Evolutionary conservation across 2,113 vertebrate genomes (phyloP), one percentile per base, ranked within the genome.

Genomic region (Hippocampus guttulatus): DNA sequence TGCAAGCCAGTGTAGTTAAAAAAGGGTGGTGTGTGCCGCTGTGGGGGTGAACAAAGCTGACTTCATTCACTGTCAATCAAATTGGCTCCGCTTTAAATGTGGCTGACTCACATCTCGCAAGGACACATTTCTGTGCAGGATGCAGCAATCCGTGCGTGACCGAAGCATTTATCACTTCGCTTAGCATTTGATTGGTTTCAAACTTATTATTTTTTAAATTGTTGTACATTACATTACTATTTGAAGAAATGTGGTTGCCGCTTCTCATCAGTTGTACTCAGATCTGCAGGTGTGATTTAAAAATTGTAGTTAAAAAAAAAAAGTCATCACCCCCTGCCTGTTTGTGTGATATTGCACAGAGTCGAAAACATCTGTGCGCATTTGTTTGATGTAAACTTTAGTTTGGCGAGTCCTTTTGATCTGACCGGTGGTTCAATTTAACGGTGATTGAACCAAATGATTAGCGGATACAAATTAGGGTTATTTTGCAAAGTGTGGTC

Each of bases 351-450:
- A 65, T 16, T 45, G n/a, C 41, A 47, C 64, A 65, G 64, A 11
- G 41, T 65, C 41, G 1, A 65, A 25, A 27, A 75, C 74, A 66
- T 66, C 54, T 21, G 21, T 16, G 73, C 54, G 27, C 57, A 1
- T 61, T 2, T 10, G 51, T n/a, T 23, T 57, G 20, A 68, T 45
- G 43, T 16, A 12, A 55, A 49, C 30, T 30, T 66, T 63, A 52
- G 6, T 51, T 14, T 49, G 68, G 45, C 45, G 21, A 62, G 61
- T 18, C 23, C 5, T 64, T 75, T 75, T 33, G 9, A n/a, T 67
- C 47, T 74, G 67, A 55, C 55, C 27, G 2, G 0, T 55, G 15
- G 49, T 38, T 60, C 15, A 15, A 23, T 54, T 51, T 25, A 21
- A 69, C 30, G 43, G 10, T 2, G 47, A 38, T 68, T 38, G 41